Conservation (phyloP, 2,113 vertebrate genomes). For the Microtus montanus region DNA sequence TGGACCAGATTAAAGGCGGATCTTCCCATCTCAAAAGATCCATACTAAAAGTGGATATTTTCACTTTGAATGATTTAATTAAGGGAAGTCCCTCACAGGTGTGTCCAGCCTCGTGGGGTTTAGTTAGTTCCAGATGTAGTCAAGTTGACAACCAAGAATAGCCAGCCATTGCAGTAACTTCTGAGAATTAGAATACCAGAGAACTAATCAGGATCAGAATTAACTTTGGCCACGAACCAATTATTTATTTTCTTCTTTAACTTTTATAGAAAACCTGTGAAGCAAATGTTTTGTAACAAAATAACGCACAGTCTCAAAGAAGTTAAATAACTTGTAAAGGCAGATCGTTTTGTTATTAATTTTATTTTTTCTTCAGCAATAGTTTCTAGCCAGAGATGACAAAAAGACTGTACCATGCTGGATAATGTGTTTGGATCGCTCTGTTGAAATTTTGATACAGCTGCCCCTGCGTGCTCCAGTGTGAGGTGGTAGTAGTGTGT, state of each 20-base stretch:
- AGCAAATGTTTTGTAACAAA: conserved; percentile 35
- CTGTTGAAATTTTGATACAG: neutral
- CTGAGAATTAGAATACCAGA: neutral
- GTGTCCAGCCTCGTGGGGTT: neutral
- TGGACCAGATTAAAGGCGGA: neutral
- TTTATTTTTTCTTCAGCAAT: neutral
- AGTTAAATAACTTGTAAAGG: neutral
- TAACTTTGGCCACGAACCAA: conserved; percentile 30
- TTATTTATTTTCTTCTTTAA: conserved; percentile 37
- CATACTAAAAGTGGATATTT: neutral
- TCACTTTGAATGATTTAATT: neutral
- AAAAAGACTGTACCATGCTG: neutral
- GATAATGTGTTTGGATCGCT: neutral
- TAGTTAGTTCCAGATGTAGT: neutral
- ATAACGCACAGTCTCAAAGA: neutral
- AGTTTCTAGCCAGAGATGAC: neutral
- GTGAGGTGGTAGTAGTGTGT: too few species aligned
- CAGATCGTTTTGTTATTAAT: conserved; percentile 24
- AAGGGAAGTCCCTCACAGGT: neutral
- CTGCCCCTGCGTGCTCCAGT: neutral
- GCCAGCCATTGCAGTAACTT: neutral
- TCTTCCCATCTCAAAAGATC: neutral
- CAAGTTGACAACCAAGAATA: neutral
- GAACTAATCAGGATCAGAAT: conserved; percentile 42
- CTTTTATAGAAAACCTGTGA: conserved; percentile 42